phyloP scores from a whole-genome alignment of 2,797 vertebrate species.

The Chloroceryle inda region DNA sequence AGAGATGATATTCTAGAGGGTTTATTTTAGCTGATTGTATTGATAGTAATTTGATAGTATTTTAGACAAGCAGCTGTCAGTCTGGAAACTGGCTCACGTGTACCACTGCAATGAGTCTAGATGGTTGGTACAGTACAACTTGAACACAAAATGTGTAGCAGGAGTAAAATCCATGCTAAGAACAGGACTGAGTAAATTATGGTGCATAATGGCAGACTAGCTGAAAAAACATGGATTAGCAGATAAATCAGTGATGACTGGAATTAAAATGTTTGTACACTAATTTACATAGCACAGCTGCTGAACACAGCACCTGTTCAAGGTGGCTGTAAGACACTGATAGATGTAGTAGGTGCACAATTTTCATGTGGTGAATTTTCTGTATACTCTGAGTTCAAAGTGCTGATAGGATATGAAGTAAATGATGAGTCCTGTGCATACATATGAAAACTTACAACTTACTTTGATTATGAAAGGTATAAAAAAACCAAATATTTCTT shows the following conservation, averaged over 20 bases:
- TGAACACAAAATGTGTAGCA: neutral
- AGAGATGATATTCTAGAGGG: neutral
- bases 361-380: neutral
- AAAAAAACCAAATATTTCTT: neutral
- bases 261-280: neutral
- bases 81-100: neutral
- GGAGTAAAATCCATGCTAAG: neutral
- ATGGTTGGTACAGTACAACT: neutral
- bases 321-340: neutral
- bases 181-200: neutral
- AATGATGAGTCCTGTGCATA: neutral
- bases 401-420: neutral
- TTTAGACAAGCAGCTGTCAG: neutral
- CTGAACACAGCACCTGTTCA: neutral
- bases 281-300: neutral
- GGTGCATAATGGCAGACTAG: neutral
- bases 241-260: neutral
- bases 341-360: neutral
- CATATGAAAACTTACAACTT: neutral
- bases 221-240: neutral
- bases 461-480: neutral
- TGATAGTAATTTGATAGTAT: neutral
- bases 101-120: neutral
- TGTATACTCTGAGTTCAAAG: neutral
- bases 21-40: neutral